A percentile compares a stretch with the other conserved stretches of the same genome.
These are phyloP conservation scores for Mionectes macconnelli DNA, from an alignment of 2,113 vertebrate species.

Conservation along the genomic window DNA sequence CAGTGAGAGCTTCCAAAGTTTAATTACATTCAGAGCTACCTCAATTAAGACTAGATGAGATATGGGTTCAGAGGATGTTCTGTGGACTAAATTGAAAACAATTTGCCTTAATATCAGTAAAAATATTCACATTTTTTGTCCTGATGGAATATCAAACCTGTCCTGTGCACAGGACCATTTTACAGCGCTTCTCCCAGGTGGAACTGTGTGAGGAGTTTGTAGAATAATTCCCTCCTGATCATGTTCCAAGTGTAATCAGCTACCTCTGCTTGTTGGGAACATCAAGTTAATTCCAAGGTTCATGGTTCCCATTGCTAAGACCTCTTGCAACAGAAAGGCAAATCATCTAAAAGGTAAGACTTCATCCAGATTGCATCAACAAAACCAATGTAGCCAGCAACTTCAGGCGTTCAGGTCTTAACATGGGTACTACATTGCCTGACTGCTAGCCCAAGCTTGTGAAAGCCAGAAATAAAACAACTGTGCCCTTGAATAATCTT, in stretches of 20 bases:
- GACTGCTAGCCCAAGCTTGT: not conserved
- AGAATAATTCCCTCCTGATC: not conserved
- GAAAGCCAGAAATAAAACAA: not conserved
- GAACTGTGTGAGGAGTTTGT: not conserved
- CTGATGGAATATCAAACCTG: not conserved
- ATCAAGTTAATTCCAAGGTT: not conserved
- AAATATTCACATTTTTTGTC: not conserved
- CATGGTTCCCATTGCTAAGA: not conserved
- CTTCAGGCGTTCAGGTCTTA: not conserved
- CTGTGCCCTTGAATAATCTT: not conserved
- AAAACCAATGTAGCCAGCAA: not conserved
- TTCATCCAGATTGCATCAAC: not conserved
- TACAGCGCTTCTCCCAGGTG: not conserved
- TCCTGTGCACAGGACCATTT: not conserved
- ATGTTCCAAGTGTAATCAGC: not conserved
- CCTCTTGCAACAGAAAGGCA: not conserved
- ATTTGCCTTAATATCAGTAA: not conserved
- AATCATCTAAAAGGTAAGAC: not conserved
- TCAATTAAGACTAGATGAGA: slow-evolving; percentile 2
- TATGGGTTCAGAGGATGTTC: not conserved
- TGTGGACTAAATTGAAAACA: not conserved
- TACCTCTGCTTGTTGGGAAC: not conserved
- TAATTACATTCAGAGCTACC: slow-evolving; percentile 44
- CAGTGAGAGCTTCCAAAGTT: slow-evolving; percentile 27
- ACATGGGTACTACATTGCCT: not conserved